Evolutionary conservation across 2,797 vertebrate species (phyloP), one percentile per base, ranked within the genome.

Genomic region (Malurus splendens): DNA sequence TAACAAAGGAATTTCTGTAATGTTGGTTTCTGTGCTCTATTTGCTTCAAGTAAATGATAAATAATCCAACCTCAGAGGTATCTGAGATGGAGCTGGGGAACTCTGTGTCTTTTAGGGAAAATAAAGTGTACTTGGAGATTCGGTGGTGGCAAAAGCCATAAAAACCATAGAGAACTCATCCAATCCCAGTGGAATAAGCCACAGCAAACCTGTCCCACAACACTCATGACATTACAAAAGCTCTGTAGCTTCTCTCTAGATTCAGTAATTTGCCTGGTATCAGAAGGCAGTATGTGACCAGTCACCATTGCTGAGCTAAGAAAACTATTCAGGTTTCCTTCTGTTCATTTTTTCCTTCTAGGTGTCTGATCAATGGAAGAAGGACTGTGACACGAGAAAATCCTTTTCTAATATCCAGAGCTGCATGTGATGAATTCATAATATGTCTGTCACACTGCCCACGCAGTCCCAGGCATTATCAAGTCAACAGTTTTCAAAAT

Each of bases 391-490:
- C 27, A 24, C 20, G 18, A 71, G 33, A 77, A 82, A 92, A 82
- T 67, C 32, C 7, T 61, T 71, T 90, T 91, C 57, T 90, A 65
- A 71, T 87, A 68, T 45, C 18, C 9, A 80, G 44, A 78, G 41
- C 39, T 54, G 10, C 19, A 17, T 36, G 61, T 60, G 68, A 92
- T 39, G 55, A 72, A 65, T 77, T 85, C 18, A 17, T 62, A 83
- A 51, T 8, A 75, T 23, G 56, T 70, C 89, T 85, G 65, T 52
- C 82, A 48, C 10, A 11, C 25, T 87, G 50, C 73, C 55, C 39
- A 27, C 0, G 0, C 17, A 61, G 33, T n/a, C 39, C 41, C n/a
- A 65, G 38, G 33, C 41, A 39, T 39, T 72, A 72, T 10, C 20
- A 77, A 74, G 36, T 38, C 68, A 81, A 65, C 28, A 45, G 24